These are phyloP conservation scores for Nebria ingens DNA, from an alignment of 1,140 invertebrate species.

Conservation along the genomic window DNA sequence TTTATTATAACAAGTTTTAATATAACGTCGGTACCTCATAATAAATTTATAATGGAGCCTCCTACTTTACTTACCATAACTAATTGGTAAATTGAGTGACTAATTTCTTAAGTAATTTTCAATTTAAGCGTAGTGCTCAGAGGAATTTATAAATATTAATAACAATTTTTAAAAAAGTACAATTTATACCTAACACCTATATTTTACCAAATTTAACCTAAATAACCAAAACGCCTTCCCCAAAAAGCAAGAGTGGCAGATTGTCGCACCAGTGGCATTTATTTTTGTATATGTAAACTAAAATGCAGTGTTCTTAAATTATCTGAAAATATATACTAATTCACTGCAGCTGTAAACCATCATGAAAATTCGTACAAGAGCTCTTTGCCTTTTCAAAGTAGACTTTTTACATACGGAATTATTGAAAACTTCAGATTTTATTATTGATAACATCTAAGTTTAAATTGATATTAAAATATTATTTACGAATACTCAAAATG, in stretches of 20 bases:
- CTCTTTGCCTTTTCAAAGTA: not conserved
- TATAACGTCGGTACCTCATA: conserved; percentile 4
- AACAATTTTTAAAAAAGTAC: too few relatives aligned
- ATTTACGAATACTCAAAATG: too few relatives aligned
- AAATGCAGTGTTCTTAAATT: not conserved
- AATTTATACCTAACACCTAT: too few relatives aligned
- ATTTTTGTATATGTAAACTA: not conserved
- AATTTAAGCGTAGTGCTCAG: too few relatives aligned
- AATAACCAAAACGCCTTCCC: not conserved
- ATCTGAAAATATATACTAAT: not conserved
- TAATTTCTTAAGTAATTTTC: too few relatives aligned
- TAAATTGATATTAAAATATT: too few relatives aligned
- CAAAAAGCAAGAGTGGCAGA: not conserved
- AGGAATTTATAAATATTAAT: too few relatives aligned
- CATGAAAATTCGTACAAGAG: not conserved
- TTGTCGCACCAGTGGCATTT: conserved; percentile 3
- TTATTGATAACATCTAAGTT: not conserved
- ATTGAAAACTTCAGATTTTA: not conserved
- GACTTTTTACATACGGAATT: not conserved
- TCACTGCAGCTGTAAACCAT: not conserved
- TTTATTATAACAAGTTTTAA: not conserved
- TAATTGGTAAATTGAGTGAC: too few relatives aligned
- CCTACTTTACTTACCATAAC: too few relatives aligned
- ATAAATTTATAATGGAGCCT: not conserved
- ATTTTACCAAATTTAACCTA: too few relatives aligned